Evolutionary conservation across 2,113 vertebrate species (phyloP).

Genomic region (Cettia cetti): DNA sequence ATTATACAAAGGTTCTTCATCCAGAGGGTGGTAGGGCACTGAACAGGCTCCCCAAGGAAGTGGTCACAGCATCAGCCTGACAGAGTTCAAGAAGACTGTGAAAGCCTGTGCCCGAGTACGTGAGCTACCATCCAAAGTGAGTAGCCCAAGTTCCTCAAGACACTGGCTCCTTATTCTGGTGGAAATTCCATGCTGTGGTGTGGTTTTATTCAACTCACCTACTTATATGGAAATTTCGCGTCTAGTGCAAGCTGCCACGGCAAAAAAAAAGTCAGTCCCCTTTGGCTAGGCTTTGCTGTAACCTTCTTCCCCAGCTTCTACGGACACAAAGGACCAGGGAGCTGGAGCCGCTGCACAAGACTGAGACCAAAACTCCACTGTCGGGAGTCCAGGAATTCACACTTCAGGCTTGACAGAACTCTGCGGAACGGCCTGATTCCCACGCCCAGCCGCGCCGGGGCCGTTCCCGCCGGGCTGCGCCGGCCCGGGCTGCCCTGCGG

Average conservation of each 20-base stretch:
- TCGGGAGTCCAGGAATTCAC: fast-evolving
- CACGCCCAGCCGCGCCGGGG: fast-evolving
- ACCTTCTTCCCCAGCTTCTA: neutral
- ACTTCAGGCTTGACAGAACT: fast-evolving
- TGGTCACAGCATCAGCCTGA: neutral
- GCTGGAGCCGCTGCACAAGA: neutral
- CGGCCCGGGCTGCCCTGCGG: fast-evolving
- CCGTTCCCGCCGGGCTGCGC: fast-evolving
- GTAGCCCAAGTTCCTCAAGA: neutral
- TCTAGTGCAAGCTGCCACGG: neutral
- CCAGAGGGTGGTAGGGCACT: fast-evolving
- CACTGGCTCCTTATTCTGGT: neutral
- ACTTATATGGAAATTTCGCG: neutral
- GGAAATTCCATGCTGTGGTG: neutral
- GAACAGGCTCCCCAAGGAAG: neutral
- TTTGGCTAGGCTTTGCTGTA: neutral
- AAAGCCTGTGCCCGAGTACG: fast-evolving
- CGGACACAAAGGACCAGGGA: fast-evolving
- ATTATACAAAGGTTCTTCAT: neutral
- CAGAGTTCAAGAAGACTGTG: neutral
- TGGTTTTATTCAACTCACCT: neutral
- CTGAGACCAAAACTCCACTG: fast-evolving
- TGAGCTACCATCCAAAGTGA: fast-evolving
- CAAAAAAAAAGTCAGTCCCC: neutral
- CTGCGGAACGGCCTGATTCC: too few species aligned